Evolutionary conservation across 2,113 vertebrate species (phyloP).

Genomic region (Tyrannus savana): DNA sequence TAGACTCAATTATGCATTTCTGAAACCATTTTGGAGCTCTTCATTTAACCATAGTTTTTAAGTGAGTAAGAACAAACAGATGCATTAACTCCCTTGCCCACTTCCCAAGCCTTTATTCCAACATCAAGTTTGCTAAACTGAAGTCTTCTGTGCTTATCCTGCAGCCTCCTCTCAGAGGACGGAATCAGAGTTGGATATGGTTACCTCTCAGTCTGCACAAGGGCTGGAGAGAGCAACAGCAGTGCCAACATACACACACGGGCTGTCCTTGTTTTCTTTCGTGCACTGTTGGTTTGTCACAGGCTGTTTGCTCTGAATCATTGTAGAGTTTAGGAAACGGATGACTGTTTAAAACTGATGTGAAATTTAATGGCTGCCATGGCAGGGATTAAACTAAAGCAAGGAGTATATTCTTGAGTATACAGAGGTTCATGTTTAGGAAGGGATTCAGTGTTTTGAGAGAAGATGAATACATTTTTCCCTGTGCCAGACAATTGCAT

Average conservation of each 20-base stretch:
- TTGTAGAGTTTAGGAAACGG: background rate
- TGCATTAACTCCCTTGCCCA: background rate
- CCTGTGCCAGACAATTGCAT: background rate
- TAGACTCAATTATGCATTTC: background rate
- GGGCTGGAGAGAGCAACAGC: background rate
- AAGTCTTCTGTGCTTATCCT: background rate
- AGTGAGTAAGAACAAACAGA: background rate
- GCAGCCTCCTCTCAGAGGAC: background rate
- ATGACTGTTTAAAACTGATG: background rate
- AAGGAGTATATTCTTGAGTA: background rate
- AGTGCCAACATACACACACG: too few relatives aligned
- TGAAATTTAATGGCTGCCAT: background rate
- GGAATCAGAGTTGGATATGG: background rate
- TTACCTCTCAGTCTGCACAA: background rate
- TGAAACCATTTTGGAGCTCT: background rate
- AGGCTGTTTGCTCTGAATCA: background rate
- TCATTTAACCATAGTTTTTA: background rate
- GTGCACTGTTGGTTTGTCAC: background rate
- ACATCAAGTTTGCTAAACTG: background rate
- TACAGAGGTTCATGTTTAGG: background rate
- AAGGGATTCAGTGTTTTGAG: background rate
- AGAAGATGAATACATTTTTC: background rate
- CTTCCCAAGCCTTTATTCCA: background rate
- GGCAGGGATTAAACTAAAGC: background rate
- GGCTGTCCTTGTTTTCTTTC: background rate